Percentiles rank a stretch among this genome's conserved stretches.
Conservation (phyloP, 2,888 invertebrate species). For the Caenorhabditis angaria region DNA sequence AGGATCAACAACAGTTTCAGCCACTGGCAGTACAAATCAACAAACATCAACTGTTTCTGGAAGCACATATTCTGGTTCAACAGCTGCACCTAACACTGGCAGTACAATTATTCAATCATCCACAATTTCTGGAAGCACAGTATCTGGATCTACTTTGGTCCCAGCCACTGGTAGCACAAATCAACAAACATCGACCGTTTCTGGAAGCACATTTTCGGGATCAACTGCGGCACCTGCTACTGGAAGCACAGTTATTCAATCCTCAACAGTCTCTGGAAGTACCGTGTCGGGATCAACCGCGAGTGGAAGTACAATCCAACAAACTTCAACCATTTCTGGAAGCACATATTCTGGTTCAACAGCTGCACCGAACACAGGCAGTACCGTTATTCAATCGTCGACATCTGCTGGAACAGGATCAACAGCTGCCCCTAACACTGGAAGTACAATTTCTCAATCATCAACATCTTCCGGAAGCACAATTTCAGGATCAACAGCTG, state of each 20-base stretch:
- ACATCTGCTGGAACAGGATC: no score
- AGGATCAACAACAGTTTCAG: background rate
- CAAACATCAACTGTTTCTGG: slow-evolving; percentile 1
- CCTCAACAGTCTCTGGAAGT: slow-evolving; percentile 1
- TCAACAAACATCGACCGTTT: no score
- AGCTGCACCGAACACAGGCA: background rate
- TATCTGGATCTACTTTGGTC: background rate
- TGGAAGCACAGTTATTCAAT: background rate
- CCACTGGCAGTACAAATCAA: background rate
- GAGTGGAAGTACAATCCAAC: background rate
- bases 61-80: background rate
- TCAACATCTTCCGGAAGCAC: no score
- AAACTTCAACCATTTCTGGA: background rate
- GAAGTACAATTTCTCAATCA: no score
- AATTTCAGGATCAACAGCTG: no score
- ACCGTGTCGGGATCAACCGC: background rate
- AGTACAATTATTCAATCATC: background rate
- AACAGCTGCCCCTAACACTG: no score
- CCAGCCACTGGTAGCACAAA: background rate
- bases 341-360: background rate
- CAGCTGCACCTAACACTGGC: background rate
- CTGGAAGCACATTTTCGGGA: no score
- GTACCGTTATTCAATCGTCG: background rate
- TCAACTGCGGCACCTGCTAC: no score
- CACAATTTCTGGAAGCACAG: background rate